These are phyloP conservation scores for Prosopocoilus inquinatus DNA, from an alignment of 2,888 invertebrate species.

Conservation along the genomic window DNA sequence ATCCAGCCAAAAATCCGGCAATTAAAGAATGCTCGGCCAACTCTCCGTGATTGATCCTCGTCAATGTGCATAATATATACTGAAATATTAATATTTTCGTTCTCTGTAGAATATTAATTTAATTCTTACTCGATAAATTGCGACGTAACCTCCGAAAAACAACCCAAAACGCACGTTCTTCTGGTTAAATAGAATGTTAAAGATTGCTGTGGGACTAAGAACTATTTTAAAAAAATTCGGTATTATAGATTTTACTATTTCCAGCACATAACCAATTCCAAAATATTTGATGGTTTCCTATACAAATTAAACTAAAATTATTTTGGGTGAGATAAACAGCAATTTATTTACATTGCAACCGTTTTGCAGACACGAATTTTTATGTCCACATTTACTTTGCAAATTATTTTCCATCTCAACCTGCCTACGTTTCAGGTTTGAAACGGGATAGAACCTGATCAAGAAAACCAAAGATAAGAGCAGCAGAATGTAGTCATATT, in stretches of 20 bases:
- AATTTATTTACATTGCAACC: constrained; percentile 15
- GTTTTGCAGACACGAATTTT: constrained; percentile 22
- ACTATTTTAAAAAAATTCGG: constrained; percentile 25
- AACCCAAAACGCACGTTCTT: constrained; percentile 37
- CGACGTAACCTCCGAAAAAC: constrained; percentile 38
- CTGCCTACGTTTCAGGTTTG: constrained; percentile 4
- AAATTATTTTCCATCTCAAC: constrained; percentile 9
- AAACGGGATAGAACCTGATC: constrained; percentile 33
- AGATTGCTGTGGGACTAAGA: constrained; percentile 25
- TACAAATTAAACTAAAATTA: constrained; percentile 9
- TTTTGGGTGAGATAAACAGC: background rate
- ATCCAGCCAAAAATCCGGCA: constrained; percentile 57
- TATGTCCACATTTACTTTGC: constrained; percentile 13
- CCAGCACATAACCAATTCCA: constrained; percentile 33
- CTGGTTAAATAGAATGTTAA: constrained; percentile 28
- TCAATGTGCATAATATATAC: constrained; percentile 53
- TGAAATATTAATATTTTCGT: constrained; percentile 4
- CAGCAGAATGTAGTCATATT: background rate
- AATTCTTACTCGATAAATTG: constrained; percentile 36
- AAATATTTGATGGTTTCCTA: constrained; percentile 36
- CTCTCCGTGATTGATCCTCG: constrained; percentile 49
- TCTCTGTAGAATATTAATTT: background rate
- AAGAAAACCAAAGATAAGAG: constrained; percentile 4
- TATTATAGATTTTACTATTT: constrained; percentile 30
- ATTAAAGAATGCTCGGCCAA: constrained; percentile 54